Base-by-base conservation (phyloP, 2,888 invertebrate species). In the Pachliopta kotzebuea region DNA sequence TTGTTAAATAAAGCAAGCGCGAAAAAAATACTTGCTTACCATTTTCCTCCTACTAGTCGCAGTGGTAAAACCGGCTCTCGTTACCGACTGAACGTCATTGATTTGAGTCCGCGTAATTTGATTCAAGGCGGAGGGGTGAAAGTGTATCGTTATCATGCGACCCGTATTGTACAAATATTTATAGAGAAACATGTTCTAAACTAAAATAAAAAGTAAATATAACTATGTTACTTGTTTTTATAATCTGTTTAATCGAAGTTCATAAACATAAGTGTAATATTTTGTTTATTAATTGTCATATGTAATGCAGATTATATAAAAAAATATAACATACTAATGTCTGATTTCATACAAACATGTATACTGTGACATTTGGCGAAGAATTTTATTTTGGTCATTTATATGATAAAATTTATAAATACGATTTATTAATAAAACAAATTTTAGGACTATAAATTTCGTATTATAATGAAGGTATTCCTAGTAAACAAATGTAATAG, bases 21-120 rank as follows among this genome's bases (percentile, higher is more conserved):
- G 14, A 14, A 37, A 4, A 37, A 37, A 37, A 14, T 37, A 72
- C 74, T 74, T 37, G 72, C 74, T 74, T 75, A 90, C 90, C 90
- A 91, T 91, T 89, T 90, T 90, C 84, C 85, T 90, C 75, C 73
- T 88, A 72, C 65, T 80, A 68, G 76, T 71, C 71, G 78, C 77
- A 72, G 78, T 85, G 68, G 82, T 79, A 76, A 80, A 80, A 70
- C 83, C 75, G 72, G 74, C 76, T 66, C 76, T 74, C 77, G 68
- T 68, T 67, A 74, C 69, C 69, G 68, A 67, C 77, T 87, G 85
- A 88, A 85, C 78, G 79, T 66, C 58, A 66, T 65, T 71, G 72
- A 69, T 71, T 71, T 73, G 76, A 76, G 76, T 75, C 75, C 75
- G 76, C 69, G 74, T 71, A 72, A 73, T 69, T 72, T 76, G 71